phyloP scores from a whole-genome alignment of 2,113 vertebrate genomes.

The Chitala chitala region DNA sequence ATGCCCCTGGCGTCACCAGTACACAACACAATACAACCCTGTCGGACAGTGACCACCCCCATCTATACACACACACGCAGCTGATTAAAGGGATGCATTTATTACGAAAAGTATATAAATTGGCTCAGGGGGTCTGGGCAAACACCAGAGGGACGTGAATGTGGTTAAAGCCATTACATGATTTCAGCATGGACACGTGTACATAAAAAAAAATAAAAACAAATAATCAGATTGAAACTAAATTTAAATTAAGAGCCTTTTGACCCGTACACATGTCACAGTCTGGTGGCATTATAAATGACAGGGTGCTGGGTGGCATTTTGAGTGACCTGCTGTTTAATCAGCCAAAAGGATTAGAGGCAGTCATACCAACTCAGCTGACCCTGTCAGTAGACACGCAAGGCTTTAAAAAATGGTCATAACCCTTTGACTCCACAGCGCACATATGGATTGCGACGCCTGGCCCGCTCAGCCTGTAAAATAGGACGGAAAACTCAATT shows the following conservation, averaged over 20 bases:
- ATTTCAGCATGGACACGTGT: neutral
- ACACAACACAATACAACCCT: neutral
- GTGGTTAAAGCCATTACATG: neutral
- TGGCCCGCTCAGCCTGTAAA: neutral
- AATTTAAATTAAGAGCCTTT: neutral
- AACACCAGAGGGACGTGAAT: neutral
- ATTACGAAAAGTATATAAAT: conserved; percentile 2
- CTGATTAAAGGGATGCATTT: neutral
- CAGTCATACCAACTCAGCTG: conserved; percentile 7
- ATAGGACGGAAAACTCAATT: too few species aligned
- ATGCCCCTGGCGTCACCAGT: neutral
- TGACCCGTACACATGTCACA: neutral
- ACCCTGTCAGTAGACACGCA: neutral
- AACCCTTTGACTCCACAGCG: neutral
- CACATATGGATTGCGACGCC: neutral
- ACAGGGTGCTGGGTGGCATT: neutral
- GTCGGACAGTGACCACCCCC: too few species aligned
- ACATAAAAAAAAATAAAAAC: too few species aligned
- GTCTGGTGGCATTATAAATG: neutral
- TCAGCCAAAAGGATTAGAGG: conserved; percentile 20
- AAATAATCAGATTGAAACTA: neutral
- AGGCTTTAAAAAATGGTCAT: neutral
- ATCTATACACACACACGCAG: neutral
- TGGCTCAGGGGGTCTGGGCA: neutral
- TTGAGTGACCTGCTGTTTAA: conserved; percentile 25